phyloP scores from a whole-genome alignment of 2,113 vertebrate species.

The Cebidichthys violaceus region DNA sequence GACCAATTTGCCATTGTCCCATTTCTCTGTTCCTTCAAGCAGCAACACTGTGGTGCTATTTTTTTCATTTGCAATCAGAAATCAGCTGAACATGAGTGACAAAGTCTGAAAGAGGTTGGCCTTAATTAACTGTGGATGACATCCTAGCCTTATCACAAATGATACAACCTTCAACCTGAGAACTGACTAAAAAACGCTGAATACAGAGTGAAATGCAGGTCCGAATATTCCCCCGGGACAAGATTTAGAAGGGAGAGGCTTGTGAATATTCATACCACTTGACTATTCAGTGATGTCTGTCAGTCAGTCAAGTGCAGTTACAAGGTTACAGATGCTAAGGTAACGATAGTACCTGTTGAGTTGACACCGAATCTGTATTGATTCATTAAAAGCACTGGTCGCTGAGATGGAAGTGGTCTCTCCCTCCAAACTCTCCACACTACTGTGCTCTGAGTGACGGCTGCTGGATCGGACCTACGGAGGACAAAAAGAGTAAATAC shows the following conservation, averaged over 20 bases:
- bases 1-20: slow-evolving; percentile 27
- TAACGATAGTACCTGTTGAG: slow-evolving; percentile 58
- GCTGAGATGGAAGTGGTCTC: slow-evolving; percentile 6
- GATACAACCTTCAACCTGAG: slow-evolving; percentile 19
- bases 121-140: slow-evolving; percentile 11
- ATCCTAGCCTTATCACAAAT: slow-evolving; percentile 1
- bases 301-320: not conserved
- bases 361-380: not conserved
- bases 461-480: slow-evolving; percentile 52
- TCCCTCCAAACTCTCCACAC: slow-evolving; percentile 13
- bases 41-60: slow-evolving; percentile 24
- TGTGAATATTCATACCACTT: not conserved
- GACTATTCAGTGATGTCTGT: not conserved
- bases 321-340: not conserved
- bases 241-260: not conserved
- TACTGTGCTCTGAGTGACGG: slow-evolving; percentile 33
- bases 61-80: slow-evolving; percentile 45
- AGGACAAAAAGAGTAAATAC: slow-evolving; percentile 25
- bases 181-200: slow-evolving; percentile 17
- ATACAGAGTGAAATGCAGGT: not conserved
- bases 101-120: slow-evolving; percentile 1
- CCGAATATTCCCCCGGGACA: slow-evolving; percentile 16
- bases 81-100: slow-evolving; percentile 13
- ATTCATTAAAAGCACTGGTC: slow-evolving; percentile 26
- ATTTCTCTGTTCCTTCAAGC: slow-evolving; percentile 34